These are phyloP conservation scores for Aplysia californica DNA, from an alignment of 1,140 invertebrate species.

Conservation along the genomic window DNA sequence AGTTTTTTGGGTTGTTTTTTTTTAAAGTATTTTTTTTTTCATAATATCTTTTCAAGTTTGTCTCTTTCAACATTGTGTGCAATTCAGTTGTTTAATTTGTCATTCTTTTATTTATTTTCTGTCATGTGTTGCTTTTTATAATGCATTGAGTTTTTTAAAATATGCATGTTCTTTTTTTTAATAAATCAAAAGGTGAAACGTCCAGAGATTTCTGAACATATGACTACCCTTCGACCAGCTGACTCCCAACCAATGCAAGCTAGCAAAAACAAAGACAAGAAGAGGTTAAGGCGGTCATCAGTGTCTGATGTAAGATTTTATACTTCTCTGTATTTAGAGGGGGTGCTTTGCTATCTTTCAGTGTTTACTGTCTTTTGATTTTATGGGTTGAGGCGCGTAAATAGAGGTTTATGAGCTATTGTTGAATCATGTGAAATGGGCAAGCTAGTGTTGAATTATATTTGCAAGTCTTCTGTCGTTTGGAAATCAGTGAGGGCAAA, in stretches of 20 bases:
- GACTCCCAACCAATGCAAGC: slow-evolving; percentile 13
- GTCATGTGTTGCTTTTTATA: too few species aligned
- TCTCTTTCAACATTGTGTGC: too few species aligned
- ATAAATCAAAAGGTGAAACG: slow-evolving; percentile 24
- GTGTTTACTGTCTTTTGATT: neutral
- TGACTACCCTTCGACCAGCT: slow-evolving; percentile 16
- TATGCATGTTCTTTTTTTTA: too few species aligned
- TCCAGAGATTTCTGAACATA: slow-evolving; percentile 18
- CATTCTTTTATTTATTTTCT: too few species aligned
- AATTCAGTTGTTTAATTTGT: too few species aligned
- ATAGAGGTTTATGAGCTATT: neutral
- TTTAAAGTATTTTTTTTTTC: too few species aligned
- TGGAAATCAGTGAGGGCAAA: neutral
- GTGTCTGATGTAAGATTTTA: slow-evolving; percentile 17
- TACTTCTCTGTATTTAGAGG: neutral
- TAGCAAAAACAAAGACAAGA: slow-evolving; percentile 19
- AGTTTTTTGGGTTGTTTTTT: too few species aligned
- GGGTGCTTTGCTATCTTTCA: too few species aligned
- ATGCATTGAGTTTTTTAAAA: too few species aligned
- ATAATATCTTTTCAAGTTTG: too few species aligned
- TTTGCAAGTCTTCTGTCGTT: neutral
- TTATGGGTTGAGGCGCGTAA: too few species aligned
- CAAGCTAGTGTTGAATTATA: neutral
- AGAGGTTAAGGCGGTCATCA: slow-evolving; percentile 9
- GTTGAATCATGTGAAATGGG: too few species aligned